Conservation (phyloP, 2,113 vertebrate species). For the Eurystomus gularis region DNA sequence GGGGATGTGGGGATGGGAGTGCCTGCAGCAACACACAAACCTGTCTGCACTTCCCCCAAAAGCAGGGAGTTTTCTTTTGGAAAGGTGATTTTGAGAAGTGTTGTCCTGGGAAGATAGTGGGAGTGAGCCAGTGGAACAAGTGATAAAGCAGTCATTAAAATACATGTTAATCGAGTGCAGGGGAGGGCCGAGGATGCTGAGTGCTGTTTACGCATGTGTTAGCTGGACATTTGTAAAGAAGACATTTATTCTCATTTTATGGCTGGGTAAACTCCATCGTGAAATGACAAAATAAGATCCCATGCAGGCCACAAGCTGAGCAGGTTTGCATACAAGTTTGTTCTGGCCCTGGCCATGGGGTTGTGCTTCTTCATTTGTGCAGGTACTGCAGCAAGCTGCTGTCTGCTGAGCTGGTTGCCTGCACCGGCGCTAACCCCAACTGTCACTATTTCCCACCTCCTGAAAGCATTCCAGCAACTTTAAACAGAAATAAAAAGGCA, state of each 20-base stretch:
- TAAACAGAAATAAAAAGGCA: not conserved
- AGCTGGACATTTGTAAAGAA: not conserved
- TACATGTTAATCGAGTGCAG: not conserved
- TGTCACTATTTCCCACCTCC: not conserved
- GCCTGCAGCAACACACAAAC: not conserved
- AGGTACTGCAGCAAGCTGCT: not conserved
- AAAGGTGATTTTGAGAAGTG: not conserved
- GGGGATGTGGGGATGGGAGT: not conserved
- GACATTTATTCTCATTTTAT: not conserved
- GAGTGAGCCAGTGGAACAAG: not conserved
- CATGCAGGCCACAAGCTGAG: not conserved
- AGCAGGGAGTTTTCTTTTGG: not conserved
- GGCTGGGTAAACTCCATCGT: not conserved
- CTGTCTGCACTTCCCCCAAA: not conserved
- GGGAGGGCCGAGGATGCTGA: not conserved
- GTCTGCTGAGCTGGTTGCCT: not conserved
- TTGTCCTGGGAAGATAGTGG: not conserved
- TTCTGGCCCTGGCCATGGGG: rapidly evolving
- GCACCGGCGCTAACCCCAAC: not conserved
- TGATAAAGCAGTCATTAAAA: not conserved
- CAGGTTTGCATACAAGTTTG: not conserved
- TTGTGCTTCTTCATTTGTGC: rapidly evolving
- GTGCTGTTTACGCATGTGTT: not conserved
- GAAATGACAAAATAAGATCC: not conserved
- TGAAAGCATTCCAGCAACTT: not conserved